These are phyloP conservation scores for Hippocampus guttulatus DNA, from an alignment of 2,113 vertebrate species.

Conservation along the genomic window DNA sequence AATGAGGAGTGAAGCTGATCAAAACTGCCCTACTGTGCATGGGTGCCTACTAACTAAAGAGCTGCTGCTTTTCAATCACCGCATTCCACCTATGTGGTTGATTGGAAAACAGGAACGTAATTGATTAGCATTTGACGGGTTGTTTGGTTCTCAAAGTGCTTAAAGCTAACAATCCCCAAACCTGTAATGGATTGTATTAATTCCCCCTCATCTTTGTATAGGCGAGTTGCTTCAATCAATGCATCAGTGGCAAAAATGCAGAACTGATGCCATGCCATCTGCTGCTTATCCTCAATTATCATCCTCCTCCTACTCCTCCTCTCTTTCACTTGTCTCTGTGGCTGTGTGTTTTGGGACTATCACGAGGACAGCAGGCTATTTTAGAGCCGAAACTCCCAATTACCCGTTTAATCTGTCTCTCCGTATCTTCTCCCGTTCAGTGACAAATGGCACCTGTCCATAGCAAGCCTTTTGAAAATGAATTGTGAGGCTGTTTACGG, in stretches of 20 bases:
- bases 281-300: constrained; percentile 42
- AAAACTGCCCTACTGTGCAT: not conserved
- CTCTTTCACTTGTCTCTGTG: constrained; percentile 29
- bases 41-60: not conserved
- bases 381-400: constrained; percentile 55
- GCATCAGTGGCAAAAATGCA: constrained; percentile 29
- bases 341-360: constrained; percentile 59
- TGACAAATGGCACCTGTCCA: constrained; percentile 2
- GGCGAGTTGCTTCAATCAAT: constrained; percentile 24
- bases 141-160: not conserved
- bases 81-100: not conserved
- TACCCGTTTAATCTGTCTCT: constrained; percentile 52
- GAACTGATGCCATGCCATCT: constrained; percentile 51
- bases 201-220: not conserved
- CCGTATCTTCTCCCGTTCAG: constrained; percentile 19
- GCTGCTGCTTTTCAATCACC: not conserved
- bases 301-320: constrained; percentile 27
- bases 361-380: constrained; percentile 51
- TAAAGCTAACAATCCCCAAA: not conserved
- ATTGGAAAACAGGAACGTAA: not conserved
- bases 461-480: not conserved
- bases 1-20: not conserved
- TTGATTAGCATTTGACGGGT: not conserved
- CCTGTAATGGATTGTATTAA: not conserved
- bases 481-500: constrained; percentile 6